Base-by-base conservation (phyloP, 2,888 invertebrate genomes). In the Halictus quadricinctus region DNA sequence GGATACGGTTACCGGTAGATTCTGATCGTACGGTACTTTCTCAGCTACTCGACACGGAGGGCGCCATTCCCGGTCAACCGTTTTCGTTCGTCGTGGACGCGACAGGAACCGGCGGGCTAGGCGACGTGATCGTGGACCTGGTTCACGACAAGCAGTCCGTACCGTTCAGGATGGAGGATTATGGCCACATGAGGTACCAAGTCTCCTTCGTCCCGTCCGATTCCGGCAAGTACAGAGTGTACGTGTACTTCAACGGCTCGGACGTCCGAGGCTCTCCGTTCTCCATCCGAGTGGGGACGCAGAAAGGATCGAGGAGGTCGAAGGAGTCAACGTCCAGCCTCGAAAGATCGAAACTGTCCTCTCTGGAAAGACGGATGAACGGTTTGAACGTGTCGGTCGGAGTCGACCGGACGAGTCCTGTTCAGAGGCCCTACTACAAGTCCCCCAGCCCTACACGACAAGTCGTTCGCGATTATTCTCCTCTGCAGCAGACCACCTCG, bases 231-330 rank as follows among this genome's bases (percentile, higher is more conserved):
- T 97, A 97, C 80, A 95, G 97, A 95, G 96, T 98, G 64, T 98
- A 99, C 94, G 97, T 99, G 50, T 98, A 98, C 94, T 99, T 99
- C 95, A 99, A 99, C 94, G 99, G 98, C 15, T 95, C 96, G 79
- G 96, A 96, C 77, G 96, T 97, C n/a, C 96, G 96, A 94, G 99
- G 98, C 8, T 98, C 98, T 18, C 98, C 98, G 46, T 98, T 97
- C 93, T 97, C 98, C 93, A 97, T 98, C 95, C 95, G 98, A 82
- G 98, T 98, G 15, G 98, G 98, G 36, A 97, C 97, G 0, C 96
- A 96, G 84, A 96, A 96, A 85, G 96, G 97, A 46, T 93, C 93
- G 4, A 90, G 92, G 48, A 90, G 93, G 48, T 93, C 93, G 0
- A 92, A 91, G 70, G 93, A 93, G 69, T 91, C 91, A 0, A 89